phyloP scores from a whole-genome alignment of 2,888 invertebrate species.

The Calameuta filiformis region DNA sequence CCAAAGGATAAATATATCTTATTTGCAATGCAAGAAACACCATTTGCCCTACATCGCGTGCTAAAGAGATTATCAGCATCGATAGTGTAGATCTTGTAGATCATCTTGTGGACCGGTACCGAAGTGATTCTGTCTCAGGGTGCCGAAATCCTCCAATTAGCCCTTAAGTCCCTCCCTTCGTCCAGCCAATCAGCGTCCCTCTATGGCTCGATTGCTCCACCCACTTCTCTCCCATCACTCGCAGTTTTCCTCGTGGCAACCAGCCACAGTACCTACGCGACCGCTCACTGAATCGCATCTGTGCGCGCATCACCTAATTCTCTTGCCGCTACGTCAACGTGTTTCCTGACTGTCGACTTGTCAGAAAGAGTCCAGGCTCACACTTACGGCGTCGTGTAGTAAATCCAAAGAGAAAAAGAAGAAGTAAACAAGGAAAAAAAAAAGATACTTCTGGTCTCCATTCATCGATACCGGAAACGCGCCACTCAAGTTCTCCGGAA shows the following conservation, averaged over 20 bases:
- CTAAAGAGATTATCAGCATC: neutral
- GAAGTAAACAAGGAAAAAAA: neutral
- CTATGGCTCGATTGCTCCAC: constrained; percentile 36
- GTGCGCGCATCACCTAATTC: constrained; percentile 5
- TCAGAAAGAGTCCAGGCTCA: neutral
- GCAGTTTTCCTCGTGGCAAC: constrained; percentile 60
- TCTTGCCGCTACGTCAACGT: constrained; percentile 9
- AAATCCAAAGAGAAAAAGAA: neutral
- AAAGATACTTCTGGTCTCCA: neutral
- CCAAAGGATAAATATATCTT: neutral
- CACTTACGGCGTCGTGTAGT: neutral
- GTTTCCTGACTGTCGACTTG: constrained; percentile 3
- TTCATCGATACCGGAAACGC: neutral
- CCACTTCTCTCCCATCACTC: constrained; percentile 41
- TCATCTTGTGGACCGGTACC: neutral
- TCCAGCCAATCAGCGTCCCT: constrained; percentile 21
- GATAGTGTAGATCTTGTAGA: neutral
- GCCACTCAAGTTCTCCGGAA: neutral
- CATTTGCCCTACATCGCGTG: neutral
- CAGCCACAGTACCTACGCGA: constrained; percentile 57
- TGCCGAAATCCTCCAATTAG: constrained; percentile 51
- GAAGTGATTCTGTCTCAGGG: constrained; percentile 22
- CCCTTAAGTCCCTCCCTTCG: constrained; percentile 29
- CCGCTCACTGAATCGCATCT: constrained; percentile 53
- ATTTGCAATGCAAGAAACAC: neutral